Conservation (phyloP, 2,113 vertebrate genomes). For the Hyperopisus bebe region DNA sequence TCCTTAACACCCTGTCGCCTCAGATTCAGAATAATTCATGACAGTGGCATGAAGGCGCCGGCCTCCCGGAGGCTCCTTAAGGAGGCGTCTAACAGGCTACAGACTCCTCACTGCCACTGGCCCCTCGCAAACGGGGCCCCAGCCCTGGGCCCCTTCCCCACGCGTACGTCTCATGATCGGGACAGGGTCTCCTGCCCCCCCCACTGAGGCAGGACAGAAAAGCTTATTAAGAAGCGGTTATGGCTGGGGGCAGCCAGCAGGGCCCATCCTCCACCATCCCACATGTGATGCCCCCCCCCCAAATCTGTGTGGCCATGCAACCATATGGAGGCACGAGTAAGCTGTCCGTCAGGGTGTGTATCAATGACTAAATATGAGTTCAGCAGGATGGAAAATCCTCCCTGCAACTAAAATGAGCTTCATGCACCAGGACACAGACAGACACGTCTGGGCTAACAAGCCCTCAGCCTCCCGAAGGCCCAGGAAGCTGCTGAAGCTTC, state of each 20-base stretch:
- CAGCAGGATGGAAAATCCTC: not conserved
- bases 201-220: constrained; percentile 47
- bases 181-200: constrained; percentile 59
- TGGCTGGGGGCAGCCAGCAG: constrained; percentile 37
- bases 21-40: not conserved
- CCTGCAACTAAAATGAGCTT: not conserved
- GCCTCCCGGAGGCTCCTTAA: constrained; percentile 42
- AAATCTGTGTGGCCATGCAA: not conserved
- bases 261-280: not conserved
- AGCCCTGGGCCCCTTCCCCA: constrained; percentile 11
- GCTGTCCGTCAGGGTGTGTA: constrained; percentile 23
- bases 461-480: too few relatives aligned
- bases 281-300: not conserved
- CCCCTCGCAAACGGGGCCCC: not conserved
- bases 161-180: constrained; percentile 49
- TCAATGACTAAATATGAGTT: constrained; percentile 29
- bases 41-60: not conserved
- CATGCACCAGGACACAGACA: not conserved
- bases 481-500: not conserved
- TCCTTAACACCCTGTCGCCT: not conserved
- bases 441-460: not conserved
- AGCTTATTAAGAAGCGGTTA: constrained; percentile 51
- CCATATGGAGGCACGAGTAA: not conserved
- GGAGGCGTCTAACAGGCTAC: not conserved
- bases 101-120: not conserved